Evolutionary conservation across 2,797 vertebrate genomes (phyloP).

Genomic region (Gymnoscopelus braueri): DNA sequence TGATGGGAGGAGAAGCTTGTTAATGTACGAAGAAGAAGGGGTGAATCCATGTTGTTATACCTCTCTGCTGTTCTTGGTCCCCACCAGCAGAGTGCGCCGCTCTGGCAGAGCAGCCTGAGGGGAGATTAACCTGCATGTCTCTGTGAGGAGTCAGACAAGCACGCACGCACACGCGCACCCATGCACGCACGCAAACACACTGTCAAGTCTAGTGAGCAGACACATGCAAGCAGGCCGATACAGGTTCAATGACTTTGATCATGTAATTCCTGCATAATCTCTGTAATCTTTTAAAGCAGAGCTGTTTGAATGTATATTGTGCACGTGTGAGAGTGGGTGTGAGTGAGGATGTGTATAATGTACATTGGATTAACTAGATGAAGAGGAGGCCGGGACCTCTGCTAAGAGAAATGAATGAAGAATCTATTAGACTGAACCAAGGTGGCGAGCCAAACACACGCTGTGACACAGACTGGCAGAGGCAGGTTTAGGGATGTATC

Average conservation of each 20-base stretch:
- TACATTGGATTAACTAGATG: slow-evolving; percentile 64
- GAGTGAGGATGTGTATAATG: slow-evolving; percentile 37
- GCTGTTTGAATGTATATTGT: slow-evolving; percentile 76
- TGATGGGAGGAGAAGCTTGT: not conserved
- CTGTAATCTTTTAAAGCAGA: slow-evolving; percentile 83
- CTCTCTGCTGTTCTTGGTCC: slow-evolving; percentile 64
- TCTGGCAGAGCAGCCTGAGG: slow-evolving; percentile 71
- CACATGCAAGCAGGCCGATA: slow-evolving; percentile 45
- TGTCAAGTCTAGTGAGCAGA: slow-evolving; percentile 48
- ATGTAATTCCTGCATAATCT: slow-evolving; percentile 85
- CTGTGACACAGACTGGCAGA: slow-evolving; percentile 2
- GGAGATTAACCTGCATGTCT: slow-evolving; percentile 81
- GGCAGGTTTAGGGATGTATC: not conserved
- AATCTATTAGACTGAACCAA: slow-evolving; percentile 58
- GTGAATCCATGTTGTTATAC: slow-evolving; percentile 1
- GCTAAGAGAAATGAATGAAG: slow-evolving; percentile 37
- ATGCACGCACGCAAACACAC: not conserved
- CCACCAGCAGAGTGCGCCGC: slow-evolving; percentile 78
- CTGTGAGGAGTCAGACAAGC: slow-evolving; percentile 56
- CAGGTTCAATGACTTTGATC: slow-evolving; percentile 83
- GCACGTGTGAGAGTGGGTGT: slow-evolving; percentile 25
- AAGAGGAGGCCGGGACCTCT: slow-evolving; percentile 40
- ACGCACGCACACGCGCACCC: slow-evolving; percentile 23
- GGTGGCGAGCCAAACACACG: slow-evolving; percentile 13
- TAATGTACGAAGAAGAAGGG: not conserved